Base-by-base conservation (phyloP, 2,797 vertebrate species). In the Sebastes matsubarae region DNA sequence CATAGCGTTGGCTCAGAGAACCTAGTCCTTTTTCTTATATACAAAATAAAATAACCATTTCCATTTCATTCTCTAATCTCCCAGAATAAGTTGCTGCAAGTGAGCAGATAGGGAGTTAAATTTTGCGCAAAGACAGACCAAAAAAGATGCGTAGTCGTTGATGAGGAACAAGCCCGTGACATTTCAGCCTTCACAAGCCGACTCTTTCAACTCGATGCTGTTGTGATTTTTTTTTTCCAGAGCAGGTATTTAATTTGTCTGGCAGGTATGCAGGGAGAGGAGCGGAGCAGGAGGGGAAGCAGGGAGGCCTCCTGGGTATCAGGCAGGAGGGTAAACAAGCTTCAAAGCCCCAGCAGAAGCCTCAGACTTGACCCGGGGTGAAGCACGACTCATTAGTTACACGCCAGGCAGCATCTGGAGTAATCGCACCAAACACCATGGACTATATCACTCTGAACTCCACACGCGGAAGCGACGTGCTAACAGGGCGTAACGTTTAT, bases 281-380 rank as follows among this genome's bases (percentile, higher is more conserved):
- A 78, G 75, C 10, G 2, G 75, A 42, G 80, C 16, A 8, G 4
- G 73, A 29, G 55, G 66, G 65, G 57, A 68, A 13, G 60, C 36
- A 36, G 6, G 36, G 79, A 80, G 87, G 87, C 79, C 91, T 90
- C 89, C 29, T 83, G 91, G 87, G 90, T 71, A 82, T 81, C 66
- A 85, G 80, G 83, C 84, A 80, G 88, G 82, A 89, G 89, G 87
- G 88, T 93, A 92, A 93, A 94, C 89, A 92, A 90, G 85, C 91
- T 93, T 94, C 93, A 94, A 93, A 94, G 91, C 83, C 73, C 85
- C 86, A 60, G 87, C 91, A 90, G 88, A 88, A 92, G 89, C 89
- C 77, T 86, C 81, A 75, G 84, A 90, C 90, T 85, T 93, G 93
- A 94, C 93, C 91, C 32, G 59, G 71, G 92, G 89, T 93, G 89